A percentile compares a stretch with the other conserved stretches of the same genome.
These are phyloP conservation scores for Anguilla anguilla DNA, from an alignment of 2,797 vertebrate species.

Conservation along the genomic window DNA sequence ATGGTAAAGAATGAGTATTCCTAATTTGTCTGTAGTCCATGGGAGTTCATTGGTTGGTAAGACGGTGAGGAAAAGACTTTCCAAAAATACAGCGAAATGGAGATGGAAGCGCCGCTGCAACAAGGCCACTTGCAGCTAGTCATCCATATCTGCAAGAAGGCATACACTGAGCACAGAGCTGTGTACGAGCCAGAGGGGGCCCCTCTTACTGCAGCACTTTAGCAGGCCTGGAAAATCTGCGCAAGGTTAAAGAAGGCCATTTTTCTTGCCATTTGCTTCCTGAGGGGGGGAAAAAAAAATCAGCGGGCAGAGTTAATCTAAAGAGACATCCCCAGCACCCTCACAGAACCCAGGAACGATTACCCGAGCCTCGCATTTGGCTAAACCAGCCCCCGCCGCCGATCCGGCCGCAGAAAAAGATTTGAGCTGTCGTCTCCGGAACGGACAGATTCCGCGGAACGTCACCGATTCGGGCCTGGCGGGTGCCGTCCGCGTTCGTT, in stretches of 20 bases:
- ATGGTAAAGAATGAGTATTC: neutral
- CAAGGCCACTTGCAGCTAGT: constrained; percentile 46
- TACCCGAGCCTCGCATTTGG: constrained; percentile 34
- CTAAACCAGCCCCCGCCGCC: constrained; percentile 15
- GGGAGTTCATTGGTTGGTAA: neutral
- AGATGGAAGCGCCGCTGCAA: constrained; percentile 39
- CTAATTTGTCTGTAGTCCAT: neutral
- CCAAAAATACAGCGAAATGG: constrained; percentile 15
- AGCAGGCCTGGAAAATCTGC: constrained; percentile 53
- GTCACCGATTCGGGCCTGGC: constrained; percentile 5
- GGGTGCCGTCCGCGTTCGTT: neutral
- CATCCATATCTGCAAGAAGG: constrained; percentile 47
- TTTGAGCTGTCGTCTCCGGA: neutral
- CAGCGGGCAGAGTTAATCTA: constrained; percentile 50
- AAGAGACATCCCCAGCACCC: constrained; percentile 46
- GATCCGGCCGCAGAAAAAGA: neutral
- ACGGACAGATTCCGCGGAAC: constrained; percentile 16
- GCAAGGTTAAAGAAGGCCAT: constrained; percentile 43
- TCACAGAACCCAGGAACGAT: constrained; percentile 47
- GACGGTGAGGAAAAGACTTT: neutral
- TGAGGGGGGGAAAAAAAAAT: constrained; percentile 37
- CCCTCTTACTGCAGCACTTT: constrained; percentile 52
- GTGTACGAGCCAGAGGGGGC: constrained; percentile 37
- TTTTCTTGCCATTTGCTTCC: constrained; percentile 48
- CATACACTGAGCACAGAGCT: constrained; percentile 40